Evolutionary conservation across 2,113 vertebrate genomes (phyloP), one percentile per base, ranked within the genome.

Genomic region (Callaeas wilsoni): DNA sequence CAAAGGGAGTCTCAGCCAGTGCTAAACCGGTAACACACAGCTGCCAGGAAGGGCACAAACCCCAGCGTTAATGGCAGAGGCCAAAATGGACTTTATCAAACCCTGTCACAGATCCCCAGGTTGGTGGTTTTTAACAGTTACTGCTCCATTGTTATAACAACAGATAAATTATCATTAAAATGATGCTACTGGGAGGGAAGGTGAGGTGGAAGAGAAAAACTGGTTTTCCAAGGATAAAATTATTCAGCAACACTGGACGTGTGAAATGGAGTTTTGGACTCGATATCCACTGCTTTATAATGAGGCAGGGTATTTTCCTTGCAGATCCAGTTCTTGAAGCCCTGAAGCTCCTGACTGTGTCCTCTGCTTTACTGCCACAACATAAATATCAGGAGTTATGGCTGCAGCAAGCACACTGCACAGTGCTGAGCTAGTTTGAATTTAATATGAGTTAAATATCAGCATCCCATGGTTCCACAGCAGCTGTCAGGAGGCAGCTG

Each of bases 11-110:
- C 57, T 22, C 21, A 29, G 78, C 37, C 46, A 70, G 22, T 26
- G 77, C 57, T 10, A 12, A 47, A 20, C 4, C 25, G 19, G 6
- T 3, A 12, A 27, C 26, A 0, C 10, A 12, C 0, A 0, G 23
- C 37, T 69, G 16, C 53, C 71, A 85, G 49, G 1, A 4, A 30
- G 44, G 32, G n/a, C 68, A 77, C 37, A 33, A n/a, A 60, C 8
- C 50, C 29, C 46, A 29, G 5, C 0, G 0, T 16, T 4, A 5
- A 35, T 1, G n/a, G 17, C n/a, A 44, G 27, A 0, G 3, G 25
- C 17, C 76, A 39, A 57, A 71, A 29, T 0, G 13, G 60, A 18
- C 16, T 55, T 10, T 3, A 3, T 4, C 71, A n/a, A 37, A 25
- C 41, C 46, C 50, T 35, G 16, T 6, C 26, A 17, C 29, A 10